These are phyloP conservation scores for Octonoba sinensis DNA, from an alignment of 2,888 invertebrate species.

Conservation along the genomic window DNA sequence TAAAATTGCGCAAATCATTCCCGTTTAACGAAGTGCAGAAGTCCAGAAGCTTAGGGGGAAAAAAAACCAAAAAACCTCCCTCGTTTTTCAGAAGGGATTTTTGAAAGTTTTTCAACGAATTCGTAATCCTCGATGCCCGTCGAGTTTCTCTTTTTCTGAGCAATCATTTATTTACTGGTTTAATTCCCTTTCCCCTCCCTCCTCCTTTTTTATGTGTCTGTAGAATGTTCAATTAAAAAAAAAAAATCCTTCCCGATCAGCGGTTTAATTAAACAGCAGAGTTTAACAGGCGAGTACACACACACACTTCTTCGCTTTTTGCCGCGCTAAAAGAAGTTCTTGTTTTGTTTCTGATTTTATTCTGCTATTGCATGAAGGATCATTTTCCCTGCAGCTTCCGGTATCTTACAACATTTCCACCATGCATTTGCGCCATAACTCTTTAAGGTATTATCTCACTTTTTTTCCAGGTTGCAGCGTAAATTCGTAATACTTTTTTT, in stretches of 20 bases:
- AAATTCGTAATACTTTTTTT: too few species aligned
- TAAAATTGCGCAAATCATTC: slow-evolving; percentile 58
- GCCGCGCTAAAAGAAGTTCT: background rate
- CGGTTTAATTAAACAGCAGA: slow-evolving; percentile 60
- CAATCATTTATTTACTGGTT: slow-evolving; percentile 35
- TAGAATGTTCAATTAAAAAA: slow-evolving; percentile 8
- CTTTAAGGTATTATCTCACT: background rate
- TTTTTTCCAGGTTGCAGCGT: too few species aligned
- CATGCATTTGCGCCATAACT: too few species aligned
- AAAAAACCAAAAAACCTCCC: slow-evolving; percentile 15
- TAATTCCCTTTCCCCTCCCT: slow-evolving; percentile 26
- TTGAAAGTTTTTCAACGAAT: slow-evolving; percentile 24
- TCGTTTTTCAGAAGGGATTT: slow-evolving; percentile 1
- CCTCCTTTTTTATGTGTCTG: background rate
- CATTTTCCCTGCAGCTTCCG: slow-evolving; percentile 15
- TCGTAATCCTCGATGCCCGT: slow-evolving; percentile 35
- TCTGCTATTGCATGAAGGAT: slow-evolving; percentile 1
- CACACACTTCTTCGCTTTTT: slow-evolving; percentile 31
- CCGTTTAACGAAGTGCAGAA: slow-evolving; percentile 15
- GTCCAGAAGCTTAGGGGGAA: background rate
- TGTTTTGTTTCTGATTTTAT: slow-evolving; percentile 4
- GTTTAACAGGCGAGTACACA: slow-evolving; percentile 54
- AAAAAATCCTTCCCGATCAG: slow-evolving; percentile 20
- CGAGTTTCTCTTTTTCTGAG: slow-evolving; percentile 21
- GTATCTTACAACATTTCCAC: slow-evolving; percentile 1